These are phyloP conservation scores for Heliopora coerulea DNA, from an alignment of 92 coral and sea anemone genomes.

Conservation along the genomic window DNA sequence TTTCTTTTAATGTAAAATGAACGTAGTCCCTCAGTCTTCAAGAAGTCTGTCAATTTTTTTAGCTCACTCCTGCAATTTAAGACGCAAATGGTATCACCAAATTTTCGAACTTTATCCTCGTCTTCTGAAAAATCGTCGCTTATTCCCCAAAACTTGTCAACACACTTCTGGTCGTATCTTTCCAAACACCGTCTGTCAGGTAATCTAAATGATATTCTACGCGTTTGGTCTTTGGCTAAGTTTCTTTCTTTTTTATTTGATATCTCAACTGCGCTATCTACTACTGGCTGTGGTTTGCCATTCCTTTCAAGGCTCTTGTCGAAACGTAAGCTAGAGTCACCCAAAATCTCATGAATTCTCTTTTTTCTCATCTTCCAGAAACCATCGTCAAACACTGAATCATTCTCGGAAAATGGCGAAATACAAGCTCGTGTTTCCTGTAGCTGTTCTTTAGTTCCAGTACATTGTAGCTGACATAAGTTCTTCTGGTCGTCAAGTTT, in stretches of 20 bases:
- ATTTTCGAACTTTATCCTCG: conserved; percentile 4
- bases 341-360: conserved; percentile 8
- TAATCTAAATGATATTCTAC: neutral
- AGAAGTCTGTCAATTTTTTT: conserved; percentile 11
- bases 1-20: conserved; percentile 24
- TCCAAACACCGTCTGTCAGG: neutral
- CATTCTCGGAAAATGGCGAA: neutral
- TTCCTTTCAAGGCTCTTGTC: neutral
- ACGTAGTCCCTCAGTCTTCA: conserved; percentile 7
- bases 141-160: conserved; percentile 26
- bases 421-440: neutral
- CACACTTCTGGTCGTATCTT: conserved; percentile 4
- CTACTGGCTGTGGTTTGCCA: neutral
- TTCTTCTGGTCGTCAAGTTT: neutral
- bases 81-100: conserved; percentile 30
- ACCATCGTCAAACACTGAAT: neutral
- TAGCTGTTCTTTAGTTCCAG: neutral
- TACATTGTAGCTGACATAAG: neutral
- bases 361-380: conserved; percentile 10
- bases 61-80: conserved; percentile 27
- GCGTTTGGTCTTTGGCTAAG: neutral
- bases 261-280: neutral
- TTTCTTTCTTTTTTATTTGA: neutral
- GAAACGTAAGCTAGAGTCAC: conserved; percentile 12
- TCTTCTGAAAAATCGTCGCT: neutral